Evolutionary conservation across 2,888 invertebrate species (phyloP).

Genomic region (Drosophila anomalipes): DNA sequence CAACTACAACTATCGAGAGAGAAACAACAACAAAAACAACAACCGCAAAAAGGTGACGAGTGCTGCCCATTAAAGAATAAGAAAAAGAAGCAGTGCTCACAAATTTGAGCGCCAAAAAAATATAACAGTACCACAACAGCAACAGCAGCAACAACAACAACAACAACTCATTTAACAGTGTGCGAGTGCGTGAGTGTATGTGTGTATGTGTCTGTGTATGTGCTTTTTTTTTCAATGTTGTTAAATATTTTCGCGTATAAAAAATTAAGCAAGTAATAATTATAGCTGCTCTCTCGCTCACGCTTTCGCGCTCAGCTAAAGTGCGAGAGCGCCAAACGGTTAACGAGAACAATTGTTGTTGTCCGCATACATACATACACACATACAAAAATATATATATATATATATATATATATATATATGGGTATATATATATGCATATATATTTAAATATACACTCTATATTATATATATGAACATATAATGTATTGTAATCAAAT

Average conservation of each 20-base stretch:
- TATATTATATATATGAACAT: constrained; percentile 18
- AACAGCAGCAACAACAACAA: constrained; percentile 27
- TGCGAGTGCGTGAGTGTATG: constrained; percentile 16
- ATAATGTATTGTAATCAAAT: constrained; percentile 65
- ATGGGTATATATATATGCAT: constrained; percentile 8
- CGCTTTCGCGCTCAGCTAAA: background rate
- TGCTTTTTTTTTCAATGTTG: background rate
- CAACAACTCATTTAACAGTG: constrained; percentile 23
- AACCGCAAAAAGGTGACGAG: constrained; percentile 70
- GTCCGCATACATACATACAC: constrained; percentile 1
- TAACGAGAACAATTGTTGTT: constrained; percentile 19
- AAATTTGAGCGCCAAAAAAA: constrained; percentile 72
- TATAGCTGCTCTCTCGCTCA: constrained; percentile 38
- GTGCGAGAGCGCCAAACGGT: constrained; percentile 28
- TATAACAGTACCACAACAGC: constrained; percentile 42
- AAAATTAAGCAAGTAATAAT: constrained; percentile 63
- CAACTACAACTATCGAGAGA: constrained; percentile 13
- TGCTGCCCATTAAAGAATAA: constrained; percentile 45
- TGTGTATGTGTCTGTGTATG: background rate
- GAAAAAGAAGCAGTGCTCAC: constrained; percentile 23
- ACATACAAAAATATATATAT: constrained; percentile 6
- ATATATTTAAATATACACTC: constrained; percentile 24
- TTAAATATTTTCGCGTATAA: constrained; percentile 28
- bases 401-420: constrained; percentile 20
- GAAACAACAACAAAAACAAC: constrained; percentile 10